Evolutionary conservation across 2,113 vertebrate species (phyloP).

Genomic region (Bubo scandiacus): DNA sequence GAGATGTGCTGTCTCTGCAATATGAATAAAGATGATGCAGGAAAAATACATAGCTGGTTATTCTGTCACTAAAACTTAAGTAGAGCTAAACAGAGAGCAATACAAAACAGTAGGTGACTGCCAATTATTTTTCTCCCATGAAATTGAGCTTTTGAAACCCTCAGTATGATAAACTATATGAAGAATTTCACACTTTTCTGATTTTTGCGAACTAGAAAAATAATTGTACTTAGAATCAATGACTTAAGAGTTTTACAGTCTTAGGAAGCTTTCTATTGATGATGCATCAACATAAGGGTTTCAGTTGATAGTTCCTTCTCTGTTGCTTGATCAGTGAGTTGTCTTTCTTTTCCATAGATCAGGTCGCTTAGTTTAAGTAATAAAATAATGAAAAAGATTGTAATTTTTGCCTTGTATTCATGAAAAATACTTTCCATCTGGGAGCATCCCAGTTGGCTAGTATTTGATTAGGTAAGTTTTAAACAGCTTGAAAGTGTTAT

Average conservation of each 20-base stretch:
- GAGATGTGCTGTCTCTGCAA: background rate
- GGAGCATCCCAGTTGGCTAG: background rate
- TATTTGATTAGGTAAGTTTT: background rate
- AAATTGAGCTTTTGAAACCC: background rate
- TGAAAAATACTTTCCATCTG: background rate
- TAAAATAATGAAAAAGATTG: background rate
- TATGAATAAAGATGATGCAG: rapidly evolving
- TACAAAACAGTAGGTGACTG: background rate
- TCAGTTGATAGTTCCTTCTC: background rate
- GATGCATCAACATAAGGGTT: background rate
- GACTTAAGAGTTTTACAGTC: background rate
- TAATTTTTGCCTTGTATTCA: background rate
- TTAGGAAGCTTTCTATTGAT: background rate
- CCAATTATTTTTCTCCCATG: background rate
- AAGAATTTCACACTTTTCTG: background rate
- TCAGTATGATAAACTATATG: background rate
- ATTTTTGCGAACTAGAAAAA: background rate
- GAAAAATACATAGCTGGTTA: background rate
- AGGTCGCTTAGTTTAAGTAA: background rate
- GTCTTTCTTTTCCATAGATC: background rate
- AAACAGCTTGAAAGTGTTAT: background rate
- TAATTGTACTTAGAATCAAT: background rate
- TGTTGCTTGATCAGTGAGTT: background rate
- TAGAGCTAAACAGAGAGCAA: background rate
- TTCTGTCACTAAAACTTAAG: background rate